Percentiles rank a stretch among this genome's conserved stretches.
Evolutionary conservation across 1,140 invertebrate genomes (phyloP).

Genomic region (Atopsyche davidsoni): DNA sequence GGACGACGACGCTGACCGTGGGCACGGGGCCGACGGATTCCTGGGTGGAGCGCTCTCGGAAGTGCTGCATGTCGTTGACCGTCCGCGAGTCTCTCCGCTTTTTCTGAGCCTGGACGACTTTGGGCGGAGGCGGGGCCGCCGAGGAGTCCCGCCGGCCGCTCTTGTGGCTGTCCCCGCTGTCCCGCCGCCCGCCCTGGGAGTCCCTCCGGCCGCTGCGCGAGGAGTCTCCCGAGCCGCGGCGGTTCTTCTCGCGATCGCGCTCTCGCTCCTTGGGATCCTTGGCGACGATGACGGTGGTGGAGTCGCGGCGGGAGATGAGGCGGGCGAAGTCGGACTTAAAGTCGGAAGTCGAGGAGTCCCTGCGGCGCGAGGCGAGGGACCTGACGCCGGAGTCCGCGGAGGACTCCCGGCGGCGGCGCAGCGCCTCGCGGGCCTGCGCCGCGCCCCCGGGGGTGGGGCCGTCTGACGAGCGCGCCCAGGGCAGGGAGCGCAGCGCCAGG

Average conservation of each 20-base stretch:
- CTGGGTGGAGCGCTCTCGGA: constrained; percentile 22
- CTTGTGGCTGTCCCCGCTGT: constrained; percentile 42
- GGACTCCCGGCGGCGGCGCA: constrained; percentile 67
- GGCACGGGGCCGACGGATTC: constrained; percentile 15
- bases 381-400: constrained; percentile 78
- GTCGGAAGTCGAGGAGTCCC: constrained; percentile 63
- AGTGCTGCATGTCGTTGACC: constrained; percentile 30
- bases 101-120: constrained; percentile 52
- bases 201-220: constrained; percentile 38
- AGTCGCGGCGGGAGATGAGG: constrained; percentile 60
- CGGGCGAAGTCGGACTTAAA: constrained; percentile 65
- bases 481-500: constrained; percentile 65
- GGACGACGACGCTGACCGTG: not conserved
- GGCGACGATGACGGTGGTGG: constrained; percentile 42
- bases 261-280: constrained; percentile 41
- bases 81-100: constrained; percentile 57
- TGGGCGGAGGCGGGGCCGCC: constrained; percentile 51
- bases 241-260: constrained; percentile 41
- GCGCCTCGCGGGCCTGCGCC: constrained; percentile 29
- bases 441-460: constrained; percentile 46
- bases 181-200: constrained; percentile 34
- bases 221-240: constrained; percentile 49
- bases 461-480: constrained; percentile 58
- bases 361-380: constrained; percentile 61
- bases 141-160: constrained; percentile 57